Evolutionary conservation across 2,113 vertebrate species (phyloP).

Genomic region (Diadophis punctatus): DNA sequence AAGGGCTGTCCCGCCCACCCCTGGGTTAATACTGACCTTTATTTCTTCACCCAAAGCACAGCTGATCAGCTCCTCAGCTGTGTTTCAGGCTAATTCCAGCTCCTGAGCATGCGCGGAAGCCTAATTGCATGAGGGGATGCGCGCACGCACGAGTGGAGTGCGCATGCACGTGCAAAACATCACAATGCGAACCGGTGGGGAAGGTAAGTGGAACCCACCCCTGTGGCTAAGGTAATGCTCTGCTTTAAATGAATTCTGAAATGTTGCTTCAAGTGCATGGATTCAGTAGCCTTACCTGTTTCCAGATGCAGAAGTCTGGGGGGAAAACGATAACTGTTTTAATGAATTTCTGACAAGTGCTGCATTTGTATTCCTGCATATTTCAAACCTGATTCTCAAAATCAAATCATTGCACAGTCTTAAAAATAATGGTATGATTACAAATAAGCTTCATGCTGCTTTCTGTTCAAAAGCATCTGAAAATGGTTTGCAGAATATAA

Average conservation of each 20-base stretch:
- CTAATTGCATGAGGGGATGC: no score
- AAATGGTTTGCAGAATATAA: background rate
- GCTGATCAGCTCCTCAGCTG: no score
- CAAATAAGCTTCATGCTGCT: background rate
- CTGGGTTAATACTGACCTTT: no score
- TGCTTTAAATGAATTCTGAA: background rate
- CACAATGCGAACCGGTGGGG: no score
- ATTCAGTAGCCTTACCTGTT: background rate
- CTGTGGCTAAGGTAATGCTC: no score
- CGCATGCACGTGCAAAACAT: no score
- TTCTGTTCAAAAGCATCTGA: background rate
- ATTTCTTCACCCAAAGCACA: no score
- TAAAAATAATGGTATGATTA: background rate
- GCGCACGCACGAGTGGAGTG: no score
- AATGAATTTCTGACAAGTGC: background rate
- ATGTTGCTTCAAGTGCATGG: background rate
- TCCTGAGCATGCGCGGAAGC: no score
- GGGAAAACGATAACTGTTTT: background rate
- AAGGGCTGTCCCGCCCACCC: no score
- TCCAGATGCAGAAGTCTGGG: background rate
- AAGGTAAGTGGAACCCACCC: no score
- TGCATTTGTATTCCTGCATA: background rate
- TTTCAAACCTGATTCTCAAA: background rate
- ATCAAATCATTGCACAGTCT: background rate
- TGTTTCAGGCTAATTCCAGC: no score